phyloP scores from a whole-genome alignment of 2,797 vertebrate genomes.

The Periparus ater region DNA sequence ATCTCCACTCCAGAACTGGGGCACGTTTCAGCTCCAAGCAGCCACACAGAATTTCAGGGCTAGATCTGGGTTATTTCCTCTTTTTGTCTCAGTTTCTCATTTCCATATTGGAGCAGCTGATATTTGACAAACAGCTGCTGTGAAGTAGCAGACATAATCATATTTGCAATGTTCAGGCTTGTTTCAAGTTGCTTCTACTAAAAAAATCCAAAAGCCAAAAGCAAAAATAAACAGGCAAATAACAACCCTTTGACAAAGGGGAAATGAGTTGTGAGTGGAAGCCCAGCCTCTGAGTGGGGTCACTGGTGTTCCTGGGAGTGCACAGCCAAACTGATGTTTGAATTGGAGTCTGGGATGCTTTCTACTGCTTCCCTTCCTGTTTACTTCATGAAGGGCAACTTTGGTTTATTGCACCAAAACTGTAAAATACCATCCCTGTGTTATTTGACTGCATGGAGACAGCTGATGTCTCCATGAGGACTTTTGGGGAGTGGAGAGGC shows the following conservation, averaged over 20 bases:
- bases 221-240: not conserved
- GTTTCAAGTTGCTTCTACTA: not conserved
- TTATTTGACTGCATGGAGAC: accelerated
- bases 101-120: not conserved
- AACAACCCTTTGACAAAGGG: not conserved
- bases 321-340: accelerated
- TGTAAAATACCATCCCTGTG: not conserved
- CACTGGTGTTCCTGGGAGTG: not conserved
- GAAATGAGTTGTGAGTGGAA: not conserved
- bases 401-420: not conserved
- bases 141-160: not conserved
- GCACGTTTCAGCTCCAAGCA: not conserved
- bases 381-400: not conserved
- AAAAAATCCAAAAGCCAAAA: not conserved
- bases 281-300: accelerated
- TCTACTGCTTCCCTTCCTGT: not conserved
- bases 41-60: not conserved
- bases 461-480: not conserved
- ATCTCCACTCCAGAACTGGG: not conserved
- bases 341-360: not conserved
- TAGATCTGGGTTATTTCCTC: not conserved
- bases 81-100: not conserved
- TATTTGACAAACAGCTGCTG: not conserved
- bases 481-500: not conserved
- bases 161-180: not conserved